phyloP scores from a whole-genome alignment of 2,797 vertebrate genomes.

The Sebastes goodei region DNA sequence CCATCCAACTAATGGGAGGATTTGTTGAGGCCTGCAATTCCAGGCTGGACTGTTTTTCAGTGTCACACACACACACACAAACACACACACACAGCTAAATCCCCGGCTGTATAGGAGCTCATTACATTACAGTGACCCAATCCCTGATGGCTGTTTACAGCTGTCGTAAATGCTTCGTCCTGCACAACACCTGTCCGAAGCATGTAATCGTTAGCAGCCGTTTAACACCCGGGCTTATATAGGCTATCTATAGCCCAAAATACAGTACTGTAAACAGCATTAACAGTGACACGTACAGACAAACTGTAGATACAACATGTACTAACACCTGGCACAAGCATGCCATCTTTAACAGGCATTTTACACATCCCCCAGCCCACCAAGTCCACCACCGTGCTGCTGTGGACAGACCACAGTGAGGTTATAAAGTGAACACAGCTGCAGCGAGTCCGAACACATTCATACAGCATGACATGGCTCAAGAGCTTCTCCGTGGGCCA shows the following conservation, averaged over 20 bases:
- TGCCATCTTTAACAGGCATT: constrained; percentile 64
- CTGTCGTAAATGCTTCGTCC: constrained; percentile 60
- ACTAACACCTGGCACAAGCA: constrained; percentile 60
- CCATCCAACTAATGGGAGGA: constrained; percentile 5
- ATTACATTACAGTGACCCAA: constrained; percentile 51
- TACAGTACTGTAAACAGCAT: constrained; percentile 23
- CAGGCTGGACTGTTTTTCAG: constrained; percentile 9
- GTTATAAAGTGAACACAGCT: constrained; percentile 68
- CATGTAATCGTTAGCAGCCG: constrained; percentile 71
- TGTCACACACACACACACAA: constrained; percentile 7
- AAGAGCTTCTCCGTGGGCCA: not conserved
- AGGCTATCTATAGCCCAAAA: constrained; percentile 19
- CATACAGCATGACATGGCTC: not conserved
- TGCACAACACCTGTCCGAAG: constrained; percentile 69
- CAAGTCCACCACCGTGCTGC: constrained; percentile 18
- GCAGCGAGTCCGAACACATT: constrained; percentile 22
- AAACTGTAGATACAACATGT: constrained; percentile 21
- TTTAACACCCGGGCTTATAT: constrained; percentile 47
- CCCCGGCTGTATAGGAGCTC: constrained; percentile 34
- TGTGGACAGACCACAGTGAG: constrained; percentile 38
- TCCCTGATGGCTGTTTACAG: constrained; percentile 77
- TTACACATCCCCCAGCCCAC: constrained; percentile 28
- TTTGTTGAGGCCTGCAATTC: constrained; percentile 38
- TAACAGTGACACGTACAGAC: not conserved
- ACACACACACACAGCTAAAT: constrained; percentile 31